Base-by-base conservation (phyloP, 2,797 vertebrate species). In the Arctocebus calabarensis region DNA sequence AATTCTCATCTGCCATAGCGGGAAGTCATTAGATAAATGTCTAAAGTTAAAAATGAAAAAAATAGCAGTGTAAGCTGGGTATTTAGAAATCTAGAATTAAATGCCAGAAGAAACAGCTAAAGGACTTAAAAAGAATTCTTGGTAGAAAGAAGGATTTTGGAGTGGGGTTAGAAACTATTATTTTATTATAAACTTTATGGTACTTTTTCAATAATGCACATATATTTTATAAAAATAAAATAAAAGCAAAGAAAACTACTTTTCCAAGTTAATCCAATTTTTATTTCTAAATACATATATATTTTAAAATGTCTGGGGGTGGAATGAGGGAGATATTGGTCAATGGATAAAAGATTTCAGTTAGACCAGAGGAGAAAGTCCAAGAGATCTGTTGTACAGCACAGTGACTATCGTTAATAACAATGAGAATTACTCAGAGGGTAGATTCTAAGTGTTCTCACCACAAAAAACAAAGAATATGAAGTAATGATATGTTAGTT, bases 1-100 rank as follows among this genome's bases (percentile, higher is more conserved):
- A 78, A 59, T 64, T 55, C n/a, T 94, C 34, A 71, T 32, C 61
- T 43, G 52, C 40, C 20, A 10, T n/a, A 59, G 40, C 25, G 29
- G 40, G 13, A 64, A 9, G 14, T 82, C 34, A 27, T 83, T 48
- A 48, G 84, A 34, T 32, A 71, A 59, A 55, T 75, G 73, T 75
- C 66, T 88, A 70, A 87, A 90, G 73, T 87, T 57, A 71, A 73
- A 84, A 61, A 59, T 66, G 37, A 75, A 90, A 70, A 86, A 86
- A 90, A 84, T 45, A 79, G 19, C 61, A 66, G 32, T 74, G 68
- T n/a, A 78, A 82, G 25, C 79, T 43, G 40, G 79, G 43, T 88
- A 79, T 55, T 91, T 85, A 90, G 34, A 95, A 81, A 75, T 10
- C 52, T 4, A 52, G 48, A 64, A 61, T 70, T 94, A 85, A 91